These are phyloP conservation scores for Paraescarpia echinospica DNA, from an alignment of 1,140 invertebrate genomes.

Conservation along the genomic window DNA sequence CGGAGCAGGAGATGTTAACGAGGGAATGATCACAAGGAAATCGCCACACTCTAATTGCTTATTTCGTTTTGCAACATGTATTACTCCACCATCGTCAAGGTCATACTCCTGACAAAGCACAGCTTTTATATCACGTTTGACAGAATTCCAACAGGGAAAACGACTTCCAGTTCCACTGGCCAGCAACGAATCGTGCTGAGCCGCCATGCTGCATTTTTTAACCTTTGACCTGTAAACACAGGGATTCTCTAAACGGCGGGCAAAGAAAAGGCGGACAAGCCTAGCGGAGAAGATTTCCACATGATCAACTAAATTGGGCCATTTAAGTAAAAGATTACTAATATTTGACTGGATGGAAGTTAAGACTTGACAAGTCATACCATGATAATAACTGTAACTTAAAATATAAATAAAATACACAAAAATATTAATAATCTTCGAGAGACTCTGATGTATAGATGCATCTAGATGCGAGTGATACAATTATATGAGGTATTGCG, in stretches of 20 bases:
- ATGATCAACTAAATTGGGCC: no score
- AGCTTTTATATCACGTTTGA: background rate
- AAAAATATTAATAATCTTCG: no score
- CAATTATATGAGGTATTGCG: no score
- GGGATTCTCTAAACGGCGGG: background rate
- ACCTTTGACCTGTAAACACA: background rate
- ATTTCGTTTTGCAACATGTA: background rate
- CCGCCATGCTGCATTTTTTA: background rate
- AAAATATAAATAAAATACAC: no score
- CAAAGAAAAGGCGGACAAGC: no score
- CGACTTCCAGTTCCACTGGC: background rate
- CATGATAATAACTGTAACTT: no score
- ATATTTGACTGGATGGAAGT: no score
- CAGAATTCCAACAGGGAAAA: background rate
- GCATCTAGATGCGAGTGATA: no score
- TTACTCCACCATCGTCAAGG: background rate
- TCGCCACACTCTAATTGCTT: background rate
- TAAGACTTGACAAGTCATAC: no score
- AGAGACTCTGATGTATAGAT: no score
- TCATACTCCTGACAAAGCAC: background rate
- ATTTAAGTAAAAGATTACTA: no score
- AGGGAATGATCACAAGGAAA: background rate
- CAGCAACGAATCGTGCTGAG: background rate
- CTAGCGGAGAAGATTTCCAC: no score
- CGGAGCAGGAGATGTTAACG: background rate